phyloP scores from a whole-genome alignment of 2,113 vertebrate genomes.

The Callorhinus ursinus region DNA sequence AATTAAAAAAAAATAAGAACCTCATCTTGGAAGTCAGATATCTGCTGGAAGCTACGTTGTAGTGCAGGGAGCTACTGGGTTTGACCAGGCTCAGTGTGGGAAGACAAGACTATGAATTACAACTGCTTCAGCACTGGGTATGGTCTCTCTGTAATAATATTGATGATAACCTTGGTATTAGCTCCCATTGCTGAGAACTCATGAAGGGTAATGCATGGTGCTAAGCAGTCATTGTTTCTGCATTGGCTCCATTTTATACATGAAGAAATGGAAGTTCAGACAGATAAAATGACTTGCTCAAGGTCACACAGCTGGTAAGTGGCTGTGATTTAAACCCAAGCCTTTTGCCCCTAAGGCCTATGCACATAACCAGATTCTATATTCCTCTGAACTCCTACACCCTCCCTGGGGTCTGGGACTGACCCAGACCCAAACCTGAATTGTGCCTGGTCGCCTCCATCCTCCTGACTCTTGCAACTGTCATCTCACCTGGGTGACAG shows the following conservation, averaged over 20 bases:
- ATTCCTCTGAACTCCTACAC: neutral
- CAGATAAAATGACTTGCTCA: neutral
- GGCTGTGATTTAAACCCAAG: neutral
- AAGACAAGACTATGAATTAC: neutral
- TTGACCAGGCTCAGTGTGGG: neutral
- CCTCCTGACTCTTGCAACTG: neutral
- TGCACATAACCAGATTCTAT: neutral
- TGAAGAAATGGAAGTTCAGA: neutral
- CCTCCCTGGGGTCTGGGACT: neutral
- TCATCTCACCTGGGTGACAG: neutral
- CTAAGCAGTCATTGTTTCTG: neutral
- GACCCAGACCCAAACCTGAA: neutral
- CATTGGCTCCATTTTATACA: neutral
- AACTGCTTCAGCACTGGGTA: neutral
- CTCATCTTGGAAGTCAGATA: neutral
- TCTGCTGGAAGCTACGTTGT: neutral
- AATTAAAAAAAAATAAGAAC: neutral
- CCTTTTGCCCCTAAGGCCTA: neutral
- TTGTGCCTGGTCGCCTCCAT: neutral
- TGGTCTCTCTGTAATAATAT: neutral
- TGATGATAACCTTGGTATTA: neutral
- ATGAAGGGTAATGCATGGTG: neutral
- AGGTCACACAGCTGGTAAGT: neutral
- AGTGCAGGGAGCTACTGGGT: neutral
- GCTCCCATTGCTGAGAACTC: neutral